phyloP scores from a whole-genome alignment of 2,113 vertebrate genomes.

The Aix galericulata region DNA sequence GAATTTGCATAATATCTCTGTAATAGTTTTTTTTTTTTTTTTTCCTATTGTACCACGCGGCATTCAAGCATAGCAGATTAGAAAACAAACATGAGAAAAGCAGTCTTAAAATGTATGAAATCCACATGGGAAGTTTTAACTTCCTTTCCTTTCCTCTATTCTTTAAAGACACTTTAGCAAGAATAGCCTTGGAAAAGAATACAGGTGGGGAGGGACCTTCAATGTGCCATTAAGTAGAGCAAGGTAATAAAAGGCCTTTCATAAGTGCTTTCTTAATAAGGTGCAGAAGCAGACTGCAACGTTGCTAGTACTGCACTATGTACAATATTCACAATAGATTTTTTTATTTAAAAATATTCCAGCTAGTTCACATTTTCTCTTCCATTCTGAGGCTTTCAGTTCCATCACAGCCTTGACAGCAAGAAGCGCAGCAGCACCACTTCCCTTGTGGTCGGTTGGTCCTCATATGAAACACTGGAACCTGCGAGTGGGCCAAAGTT shows the following conservation, averaged over 20 bases:
- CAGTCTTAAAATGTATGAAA: slow-evolving; percentile 77
- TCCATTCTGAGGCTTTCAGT: slow-evolving; percentile 77
- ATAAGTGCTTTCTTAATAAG: slow-evolving; percentile 86
- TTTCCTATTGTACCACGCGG: slow-evolving; percentile 79
- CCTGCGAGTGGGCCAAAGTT: slow-evolving; percentile 67
- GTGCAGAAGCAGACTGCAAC: slow-evolving; percentile 85
- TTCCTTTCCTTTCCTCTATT: slow-evolving; percentile 69
- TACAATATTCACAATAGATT: slow-evolving; percentile 88
- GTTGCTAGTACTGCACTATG: slow-evolving; percentile 82
- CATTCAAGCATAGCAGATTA: slow-evolving; percentile 83
- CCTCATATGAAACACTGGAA: slow-evolving; percentile 74
- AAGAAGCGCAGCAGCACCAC: slow-evolving; percentile 74
- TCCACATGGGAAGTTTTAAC: slow-evolving; percentile 64
- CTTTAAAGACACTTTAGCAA: slow-evolving; percentile 61
- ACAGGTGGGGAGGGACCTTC: slow-evolving; percentile 50
- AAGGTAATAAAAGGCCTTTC: slow-evolving; percentile 78
- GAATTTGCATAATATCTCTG: slow-evolving; percentile 85
- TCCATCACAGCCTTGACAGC: slow-evolving; percentile 74
- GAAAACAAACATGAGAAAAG: slow-evolving; percentile 78
- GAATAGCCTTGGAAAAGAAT: slow-evolving; percentile 63
- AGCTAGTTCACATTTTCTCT: slow-evolving; percentile 85
- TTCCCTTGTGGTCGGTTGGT: slow-evolving; percentile 72
- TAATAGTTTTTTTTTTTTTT: slow-evolving; percentile 73
- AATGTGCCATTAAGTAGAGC: slow-evolving; percentile 78
- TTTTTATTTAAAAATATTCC: slow-evolving; percentile 77